A percentile compares a stretch with the other conserved stretches of the same genome.
Evolutionary conservation across 1,140 invertebrate genomes (phyloP).

Genomic region (Wasmannia auropunctata): DNA sequence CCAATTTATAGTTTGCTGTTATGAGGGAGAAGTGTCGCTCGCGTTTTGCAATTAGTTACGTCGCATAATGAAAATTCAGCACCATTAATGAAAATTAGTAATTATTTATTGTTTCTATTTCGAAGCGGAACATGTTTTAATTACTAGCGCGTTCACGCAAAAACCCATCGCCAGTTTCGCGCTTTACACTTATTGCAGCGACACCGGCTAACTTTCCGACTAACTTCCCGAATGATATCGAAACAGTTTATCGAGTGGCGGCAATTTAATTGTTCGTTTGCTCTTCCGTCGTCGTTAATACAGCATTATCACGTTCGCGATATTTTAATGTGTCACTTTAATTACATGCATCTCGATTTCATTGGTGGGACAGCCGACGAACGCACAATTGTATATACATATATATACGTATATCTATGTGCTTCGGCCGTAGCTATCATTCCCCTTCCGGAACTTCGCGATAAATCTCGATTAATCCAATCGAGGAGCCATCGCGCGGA

Average conservation of each 20-base stretch:
- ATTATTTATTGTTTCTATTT: conserved; percentile 44
- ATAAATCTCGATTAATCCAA: conserved; percentile 60
- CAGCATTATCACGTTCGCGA: not conserved
- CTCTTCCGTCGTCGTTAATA: not conserved
- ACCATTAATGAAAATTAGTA: conserved; percentile 45
- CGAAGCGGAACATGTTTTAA: conserved; percentile 18
- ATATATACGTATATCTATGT: not conserved
- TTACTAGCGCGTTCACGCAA: conserved; percentile 2
- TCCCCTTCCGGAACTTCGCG: conserved; percentile 7
- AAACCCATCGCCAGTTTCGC: not conserved
- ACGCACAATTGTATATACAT: no score
- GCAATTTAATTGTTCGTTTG: conserved; percentile 32
- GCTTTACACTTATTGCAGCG: conserved; percentile 5
- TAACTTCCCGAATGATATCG: conserved; percentile 20
- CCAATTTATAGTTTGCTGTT: conserved; percentile 23
- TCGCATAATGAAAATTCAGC: conserved; percentile 40
- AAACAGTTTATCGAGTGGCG: not conserved
- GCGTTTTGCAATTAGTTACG: conserved; percentile 33
- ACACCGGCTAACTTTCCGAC: conserved; percentile 13
- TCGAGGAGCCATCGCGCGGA: conserved; percentile 34
- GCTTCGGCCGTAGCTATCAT: not conserved
- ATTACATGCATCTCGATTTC: conserved; percentile 17
- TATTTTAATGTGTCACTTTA: conserved; percentile 26
- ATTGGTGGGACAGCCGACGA: not conserved
- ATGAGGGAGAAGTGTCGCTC: not conserved